phyloP scores from a whole-genome alignment of 2,113 vertebrate genomes.

The Aptenodytes forsteri region DNA sequence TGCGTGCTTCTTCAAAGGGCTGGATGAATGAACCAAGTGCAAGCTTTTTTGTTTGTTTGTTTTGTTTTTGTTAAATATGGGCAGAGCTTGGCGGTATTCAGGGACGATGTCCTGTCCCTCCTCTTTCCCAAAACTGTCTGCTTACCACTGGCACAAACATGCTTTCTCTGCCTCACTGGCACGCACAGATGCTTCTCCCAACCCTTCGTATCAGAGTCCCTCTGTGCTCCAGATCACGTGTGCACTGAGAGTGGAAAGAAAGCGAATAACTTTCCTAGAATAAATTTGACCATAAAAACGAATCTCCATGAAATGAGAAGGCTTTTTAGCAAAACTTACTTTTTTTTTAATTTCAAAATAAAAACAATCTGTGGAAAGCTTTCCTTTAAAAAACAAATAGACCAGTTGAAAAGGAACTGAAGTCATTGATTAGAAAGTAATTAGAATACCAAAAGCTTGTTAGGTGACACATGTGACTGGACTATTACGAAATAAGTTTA shows the following conservation, averaged over 20 bases:
- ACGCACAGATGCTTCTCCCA: neutral
- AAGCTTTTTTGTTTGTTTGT: neutral
- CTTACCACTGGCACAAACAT: too few species aligned
- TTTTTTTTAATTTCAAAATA: neutral
- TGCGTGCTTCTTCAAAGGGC: neutral
- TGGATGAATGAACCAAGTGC: neutral
- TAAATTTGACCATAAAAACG: neutral
- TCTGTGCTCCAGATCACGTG: rapidly evolving
- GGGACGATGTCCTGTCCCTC: neutral
- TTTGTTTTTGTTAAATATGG: neutral
- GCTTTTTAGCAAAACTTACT: neutral
- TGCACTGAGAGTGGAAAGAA: neutral
- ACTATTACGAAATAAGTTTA: neutral
- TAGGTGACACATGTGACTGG: neutral
- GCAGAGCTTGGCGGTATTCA: neutral
- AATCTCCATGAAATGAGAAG: neutral
- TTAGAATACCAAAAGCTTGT: neutral
- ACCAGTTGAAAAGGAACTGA: neutral
- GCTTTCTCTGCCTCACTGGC: neutral
- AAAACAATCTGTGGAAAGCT: neutral
- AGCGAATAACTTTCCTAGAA: neutral
- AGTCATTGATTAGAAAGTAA: neutral
- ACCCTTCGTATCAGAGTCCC: neutral
- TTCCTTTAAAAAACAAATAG: neutral
- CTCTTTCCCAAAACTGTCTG: neutral